Evolutionary conservation across 2,888 invertebrate species (phyloP).

Genomic region (Oscheius sp.): DNA sequence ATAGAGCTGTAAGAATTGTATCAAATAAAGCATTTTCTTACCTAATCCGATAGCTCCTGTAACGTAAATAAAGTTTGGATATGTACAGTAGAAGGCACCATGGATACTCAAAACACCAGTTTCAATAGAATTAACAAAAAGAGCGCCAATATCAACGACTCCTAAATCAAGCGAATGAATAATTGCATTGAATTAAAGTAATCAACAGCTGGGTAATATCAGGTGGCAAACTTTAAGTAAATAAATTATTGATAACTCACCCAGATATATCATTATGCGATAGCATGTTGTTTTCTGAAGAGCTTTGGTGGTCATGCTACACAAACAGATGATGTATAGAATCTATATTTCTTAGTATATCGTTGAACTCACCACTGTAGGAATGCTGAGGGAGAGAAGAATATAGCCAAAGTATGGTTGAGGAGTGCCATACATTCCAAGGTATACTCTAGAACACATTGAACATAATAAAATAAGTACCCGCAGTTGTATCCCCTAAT

Average conservation of each 20-base stretch:
- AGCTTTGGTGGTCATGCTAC: too few species aligned
- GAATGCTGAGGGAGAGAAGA: too few species aligned
- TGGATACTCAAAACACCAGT: background rate
- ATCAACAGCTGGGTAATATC: background rate
- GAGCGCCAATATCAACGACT: background rate
- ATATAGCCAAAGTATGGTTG: too few species aligned
- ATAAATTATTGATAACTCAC: background rate
- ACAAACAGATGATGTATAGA: too few species aligned
- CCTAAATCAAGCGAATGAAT: background rate
- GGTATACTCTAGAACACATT: too few species aligned
- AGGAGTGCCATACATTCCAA: too few species aligned
- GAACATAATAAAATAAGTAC: too few species aligned
- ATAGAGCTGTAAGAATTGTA: background rate
- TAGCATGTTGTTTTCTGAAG: too few species aligned
- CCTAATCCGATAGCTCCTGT: background rate
- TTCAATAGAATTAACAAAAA: background rate
- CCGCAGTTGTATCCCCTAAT: too few species aligned
- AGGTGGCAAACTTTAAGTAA: background rate
- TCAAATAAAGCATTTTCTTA: background rate
- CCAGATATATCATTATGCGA: conserved; percentile 1
- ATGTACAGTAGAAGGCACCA: background rate
- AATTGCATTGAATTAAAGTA: too few species aligned
- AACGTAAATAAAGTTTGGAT: background rate
- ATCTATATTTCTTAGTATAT: too few species aligned
- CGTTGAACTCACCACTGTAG: too few species aligned